Conservation (phyloP, 2,113 vertebrate genomes). For the Cyrtonyx montezumae region DNA sequence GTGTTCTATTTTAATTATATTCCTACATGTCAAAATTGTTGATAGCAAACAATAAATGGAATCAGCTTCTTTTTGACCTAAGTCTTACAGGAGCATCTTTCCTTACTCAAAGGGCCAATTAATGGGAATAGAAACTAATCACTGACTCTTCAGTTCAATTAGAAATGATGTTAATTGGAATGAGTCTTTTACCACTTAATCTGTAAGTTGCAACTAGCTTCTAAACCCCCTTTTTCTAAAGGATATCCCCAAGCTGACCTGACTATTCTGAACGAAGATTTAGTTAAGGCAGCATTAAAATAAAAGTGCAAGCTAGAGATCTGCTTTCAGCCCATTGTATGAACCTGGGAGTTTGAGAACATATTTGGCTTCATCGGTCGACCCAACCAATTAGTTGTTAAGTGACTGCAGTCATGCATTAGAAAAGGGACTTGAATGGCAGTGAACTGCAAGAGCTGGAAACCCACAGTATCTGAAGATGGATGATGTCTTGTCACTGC, state of each 20-base stretch:
- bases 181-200: background rate
- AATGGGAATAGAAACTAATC: background rate
- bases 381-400: background rate
- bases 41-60: background rate
- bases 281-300: background rate
- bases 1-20: background rate
- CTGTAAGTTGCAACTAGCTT: background rate
- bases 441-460: background rate
- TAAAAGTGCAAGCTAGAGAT: background rate
- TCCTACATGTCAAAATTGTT: background rate
- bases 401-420: background rate
- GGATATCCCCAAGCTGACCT: background rate
- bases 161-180: background rate
- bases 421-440: background rate
- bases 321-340: background rate
- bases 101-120: background rate
- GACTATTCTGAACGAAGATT: background rate
- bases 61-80: background rate
- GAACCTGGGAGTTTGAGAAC: background rate
- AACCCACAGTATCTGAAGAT: background rate
- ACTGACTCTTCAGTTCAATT: conserved; percentile 13
- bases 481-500: background rate
- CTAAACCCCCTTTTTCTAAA: background rate
- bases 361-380: background rate
- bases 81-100: background rate